Conservation (phyloP, 2,797 vertebrate genomes). For the Aselliscus stoliczkanus region DNA sequence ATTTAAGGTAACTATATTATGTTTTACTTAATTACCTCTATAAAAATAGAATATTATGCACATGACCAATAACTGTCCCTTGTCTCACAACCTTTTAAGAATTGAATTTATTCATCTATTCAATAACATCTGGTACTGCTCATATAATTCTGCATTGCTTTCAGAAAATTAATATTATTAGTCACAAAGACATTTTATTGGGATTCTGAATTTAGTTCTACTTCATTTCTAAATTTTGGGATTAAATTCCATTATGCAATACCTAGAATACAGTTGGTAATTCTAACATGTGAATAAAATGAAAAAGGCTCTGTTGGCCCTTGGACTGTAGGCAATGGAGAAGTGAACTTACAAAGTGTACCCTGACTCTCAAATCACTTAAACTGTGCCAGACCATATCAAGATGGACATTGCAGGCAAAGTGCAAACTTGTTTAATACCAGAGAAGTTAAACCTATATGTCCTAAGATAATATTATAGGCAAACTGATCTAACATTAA, state of each 20-base stretch:
- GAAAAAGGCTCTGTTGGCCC: background rate
- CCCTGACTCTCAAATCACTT: background rate
- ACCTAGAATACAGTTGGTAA: background rate
- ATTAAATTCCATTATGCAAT: slow-evolving; percentile 32
- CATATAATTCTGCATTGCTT: slow-evolving; percentile 49
- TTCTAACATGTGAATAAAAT: background rate
- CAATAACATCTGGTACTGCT: slow-evolving; percentile 27
- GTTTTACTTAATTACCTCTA: slow-evolving; percentile 52
- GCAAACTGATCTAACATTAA: background rate
- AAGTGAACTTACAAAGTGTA: background rate
- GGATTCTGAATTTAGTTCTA: slow-evolving; percentile 50
- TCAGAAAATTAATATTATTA: slow-evolving; percentile 70
- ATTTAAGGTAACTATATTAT: slow-evolving; percentile 32
- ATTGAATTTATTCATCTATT: slow-evolving; percentile 59
- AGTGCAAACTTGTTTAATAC: background rate
- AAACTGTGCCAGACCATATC: background rate
- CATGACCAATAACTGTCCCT: slow-evolving; percentile 46
- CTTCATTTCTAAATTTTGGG: slow-evolving; percentile 37
- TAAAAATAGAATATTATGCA: slow-evolving; percentile 44
- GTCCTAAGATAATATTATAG: background rate
- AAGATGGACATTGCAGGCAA: background rate
- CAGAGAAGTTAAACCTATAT: background rate
- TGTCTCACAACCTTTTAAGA: slow-evolving; percentile 63
- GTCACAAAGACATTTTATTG: slow-evolving; percentile 64
- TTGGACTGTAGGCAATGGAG: background rate